These are phyloP conservation scores for Elysia crispata DNA, from an alignment of 2,888 invertebrate genomes.

Conservation along the genomic window DNA sequence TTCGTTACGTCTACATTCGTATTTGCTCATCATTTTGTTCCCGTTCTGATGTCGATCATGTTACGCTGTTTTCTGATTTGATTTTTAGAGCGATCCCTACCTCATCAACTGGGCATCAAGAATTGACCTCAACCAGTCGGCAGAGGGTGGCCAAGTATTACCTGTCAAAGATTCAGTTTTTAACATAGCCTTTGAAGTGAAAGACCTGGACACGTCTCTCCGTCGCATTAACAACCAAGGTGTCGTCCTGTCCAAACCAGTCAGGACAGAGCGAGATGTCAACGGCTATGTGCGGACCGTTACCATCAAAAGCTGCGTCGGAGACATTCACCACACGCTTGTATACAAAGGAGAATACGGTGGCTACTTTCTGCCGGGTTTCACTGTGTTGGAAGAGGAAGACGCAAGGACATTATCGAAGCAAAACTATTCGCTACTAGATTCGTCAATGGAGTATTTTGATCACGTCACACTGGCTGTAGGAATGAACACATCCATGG, in stretches of 20 bases:
- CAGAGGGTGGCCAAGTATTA: too few relatives aligned
- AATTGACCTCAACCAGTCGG: not conserved
- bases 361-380: slow-evolving; percentile 78
- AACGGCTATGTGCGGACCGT: slow-evolving; percentile 75
- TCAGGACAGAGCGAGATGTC: slow-evolving; percentile 62
- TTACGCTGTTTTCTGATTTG: not conserved
- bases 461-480: slow-evolving; percentile 77
- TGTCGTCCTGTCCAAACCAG: slow-evolving; percentile 68
- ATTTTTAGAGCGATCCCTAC: slow-evolving; percentile 38
- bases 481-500: slow-evolving; percentile 59
- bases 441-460: slow-evolving; percentile 60
- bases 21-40: not conserved
- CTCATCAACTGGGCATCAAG: slow-evolving; percentile 37
- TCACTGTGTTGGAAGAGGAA: slow-evolving; percentile 52
- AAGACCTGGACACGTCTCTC: slow-evolving; percentile 43
- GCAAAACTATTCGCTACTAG: not conserved
- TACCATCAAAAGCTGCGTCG: slow-evolving; percentile 76
- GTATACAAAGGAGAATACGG: slow-evolving; percentile 75
- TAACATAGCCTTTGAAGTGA: slow-evolving; percentile 51
- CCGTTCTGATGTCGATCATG: not conserved
- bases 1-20: not conserved
- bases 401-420: not conserved
- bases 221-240: slow-evolving; percentile 51
- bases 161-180: slow-evolving; percentile 49
- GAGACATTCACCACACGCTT: slow-evolving; percentile 78